Base-by-base conservation (phyloP, 2,888 invertebrate genomes). In the Erebia palarica region DNA sequence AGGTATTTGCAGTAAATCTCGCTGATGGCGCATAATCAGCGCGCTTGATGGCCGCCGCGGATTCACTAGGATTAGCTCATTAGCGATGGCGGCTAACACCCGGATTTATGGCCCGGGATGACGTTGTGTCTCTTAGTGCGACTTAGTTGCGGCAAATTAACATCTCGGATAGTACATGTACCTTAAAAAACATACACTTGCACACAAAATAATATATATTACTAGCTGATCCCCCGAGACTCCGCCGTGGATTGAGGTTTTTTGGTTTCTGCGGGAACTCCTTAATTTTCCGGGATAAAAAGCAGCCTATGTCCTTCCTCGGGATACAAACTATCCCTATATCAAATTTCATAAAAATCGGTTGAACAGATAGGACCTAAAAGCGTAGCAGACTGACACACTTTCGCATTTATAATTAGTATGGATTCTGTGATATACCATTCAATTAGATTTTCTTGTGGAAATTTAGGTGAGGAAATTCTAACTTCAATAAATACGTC, bases 61-160 rank as follows among this genome's bases (percentile, higher is more conserved):
- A 74, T 75, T 77, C 75, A 76, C 75, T 68, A 65, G 76, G 78
- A 76, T 78, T 77, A 78, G 75, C 79, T 79, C 78, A 80, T 79
- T 80, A 80, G 77, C 21, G 74, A 74, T 74, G 72, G 73, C 71
- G 70, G 73, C 74, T 75, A 76, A 75, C 75, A 73, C 76, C 71
- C 65, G 71, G 74, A 78, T 78, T 76, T 78, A 78, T 78, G 70
- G 73, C 60, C 66, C 42, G 66, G 75, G 73, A 73, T 77, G 75
- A 77, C 72, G 75, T 75, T 73, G 70, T 71, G 71, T 69, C 73
- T 73, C 69, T 68, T 69, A 69, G 70, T 73, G 74, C 84, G 82
- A 86, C 87, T 57, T 51, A 36, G 61, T 69, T 73, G 68, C 66
- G 68, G 61, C 68, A 66, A 72, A 72, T 72, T 65, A 69, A 59